phyloP scores from a whole-genome alignment of 2,797 vertebrate genomes.

The Fratercula arctica region DNA sequence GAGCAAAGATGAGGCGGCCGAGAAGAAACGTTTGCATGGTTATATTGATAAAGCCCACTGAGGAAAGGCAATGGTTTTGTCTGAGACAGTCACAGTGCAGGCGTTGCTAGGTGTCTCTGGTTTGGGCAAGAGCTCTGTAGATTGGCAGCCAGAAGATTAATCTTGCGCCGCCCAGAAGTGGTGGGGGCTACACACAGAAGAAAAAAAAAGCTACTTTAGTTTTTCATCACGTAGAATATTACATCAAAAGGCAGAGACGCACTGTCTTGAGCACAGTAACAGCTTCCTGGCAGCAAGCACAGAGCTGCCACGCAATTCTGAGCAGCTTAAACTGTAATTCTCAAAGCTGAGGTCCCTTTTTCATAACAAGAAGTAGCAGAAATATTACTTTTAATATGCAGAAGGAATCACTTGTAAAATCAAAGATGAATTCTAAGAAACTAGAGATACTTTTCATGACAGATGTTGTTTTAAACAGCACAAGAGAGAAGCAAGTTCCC shows the following conservation, averaged over 20 bases:
- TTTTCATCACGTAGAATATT: conserved; percentile 57
- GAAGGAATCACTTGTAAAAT: neutral
- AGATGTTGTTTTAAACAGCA: neutral
- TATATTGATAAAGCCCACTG: neutral
- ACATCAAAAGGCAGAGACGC: neutral
- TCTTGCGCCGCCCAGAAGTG: neutral
- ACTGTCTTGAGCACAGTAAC: conserved; percentile 15
- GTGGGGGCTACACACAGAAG: neutral
- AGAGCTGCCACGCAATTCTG: conserved; percentile 9
- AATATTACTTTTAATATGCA: neutral
- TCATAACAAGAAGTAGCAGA: neutral
- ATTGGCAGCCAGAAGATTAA: conserved; percentile 53
- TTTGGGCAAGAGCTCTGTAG: neutral
- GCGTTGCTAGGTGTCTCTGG: neutral
- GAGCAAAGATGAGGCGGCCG: conserved; percentile 14
- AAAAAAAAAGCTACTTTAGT: conserved; percentile 27
- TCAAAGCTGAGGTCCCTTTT: neutral
- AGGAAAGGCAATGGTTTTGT: neutral
- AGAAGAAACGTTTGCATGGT: neutral
- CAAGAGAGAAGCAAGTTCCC: neutral
- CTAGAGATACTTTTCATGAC: neutral
- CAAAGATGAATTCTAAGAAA: neutral
- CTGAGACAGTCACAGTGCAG: neutral
- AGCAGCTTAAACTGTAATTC: neutral
- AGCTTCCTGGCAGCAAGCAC: conserved; percentile 37